Evolutionary conservation across 2,113 vertebrate species (phyloP).

Genomic region (Burhinus bistriatus): DNA sequence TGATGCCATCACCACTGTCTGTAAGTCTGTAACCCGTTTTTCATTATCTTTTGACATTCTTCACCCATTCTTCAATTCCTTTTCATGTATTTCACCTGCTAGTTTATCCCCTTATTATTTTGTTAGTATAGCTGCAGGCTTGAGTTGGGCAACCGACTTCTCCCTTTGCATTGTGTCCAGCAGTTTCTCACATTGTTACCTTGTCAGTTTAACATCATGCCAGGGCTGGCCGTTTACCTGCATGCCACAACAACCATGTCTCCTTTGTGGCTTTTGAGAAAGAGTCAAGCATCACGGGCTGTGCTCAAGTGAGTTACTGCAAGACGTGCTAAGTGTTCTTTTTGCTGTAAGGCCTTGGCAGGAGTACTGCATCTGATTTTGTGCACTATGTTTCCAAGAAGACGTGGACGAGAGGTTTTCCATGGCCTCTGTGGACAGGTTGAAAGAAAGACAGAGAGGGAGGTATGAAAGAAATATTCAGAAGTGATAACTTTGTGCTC

Average conservation of each 20-base stretch:
- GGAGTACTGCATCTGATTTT: not conserved
- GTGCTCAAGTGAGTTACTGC: not conserved
- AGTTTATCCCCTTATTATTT: not conserved
- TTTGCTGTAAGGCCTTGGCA: not conserved
- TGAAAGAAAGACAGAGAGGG: not conserved
- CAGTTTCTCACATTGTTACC: not conserved
- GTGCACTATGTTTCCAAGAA: not conserved
- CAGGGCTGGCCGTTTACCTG: not conserved
- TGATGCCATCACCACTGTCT: not conserved
- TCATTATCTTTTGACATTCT: not conserved
- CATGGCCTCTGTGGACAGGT: not conserved
- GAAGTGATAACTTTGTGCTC: not conserved
- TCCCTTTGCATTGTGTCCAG: not conserved
- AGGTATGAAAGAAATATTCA: not conserved
- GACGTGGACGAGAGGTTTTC: not conserved
- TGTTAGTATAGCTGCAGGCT: not conserved
- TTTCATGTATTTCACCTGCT: not conserved
- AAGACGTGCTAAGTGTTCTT: not conserved
- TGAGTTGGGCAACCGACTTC: not conserved
- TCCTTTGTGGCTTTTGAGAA: not conserved
- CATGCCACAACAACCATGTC: not conserved
- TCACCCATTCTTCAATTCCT: not conserved
- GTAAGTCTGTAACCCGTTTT: not conserved
- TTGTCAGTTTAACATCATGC: not conserved
- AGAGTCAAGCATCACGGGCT: not conserved